phyloP scores from a whole-genome alignment of 2,797 vertebrate genomes.

The Adelosebastes latens region DNA sequence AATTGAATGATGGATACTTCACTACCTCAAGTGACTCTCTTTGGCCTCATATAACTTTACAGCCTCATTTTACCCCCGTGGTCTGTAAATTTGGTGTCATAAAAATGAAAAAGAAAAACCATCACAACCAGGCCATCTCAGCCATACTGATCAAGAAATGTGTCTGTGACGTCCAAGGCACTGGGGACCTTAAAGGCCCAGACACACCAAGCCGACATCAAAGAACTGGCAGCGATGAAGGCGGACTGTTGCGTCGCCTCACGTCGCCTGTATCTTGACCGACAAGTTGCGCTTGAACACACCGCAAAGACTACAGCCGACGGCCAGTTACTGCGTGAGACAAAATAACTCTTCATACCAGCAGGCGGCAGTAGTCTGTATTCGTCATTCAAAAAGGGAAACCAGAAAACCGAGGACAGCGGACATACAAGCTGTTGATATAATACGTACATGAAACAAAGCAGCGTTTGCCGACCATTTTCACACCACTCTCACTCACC shows the following conservation, averaged over 20 bases:
- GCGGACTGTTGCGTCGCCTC: background rate
- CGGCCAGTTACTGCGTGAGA: too few relatives aligned
- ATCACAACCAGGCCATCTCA: constrained; percentile 28
- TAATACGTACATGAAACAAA: too few relatives aligned
- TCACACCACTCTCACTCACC: too few relatives aligned
- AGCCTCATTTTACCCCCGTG: constrained; percentile 51
- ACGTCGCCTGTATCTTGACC: too few relatives aligned
- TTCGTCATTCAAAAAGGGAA: too few relatives aligned
- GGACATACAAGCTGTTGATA: too few relatives aligned
- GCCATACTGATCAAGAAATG: constrained; percentile 57
- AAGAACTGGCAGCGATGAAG: background rate
- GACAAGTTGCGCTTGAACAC: too few relatives aligned
- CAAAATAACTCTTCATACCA: too few relatives aligned
- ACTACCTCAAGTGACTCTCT: constrained; percentile 49
- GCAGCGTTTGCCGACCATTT: too few relatives aligned
- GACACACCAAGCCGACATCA: background rate
- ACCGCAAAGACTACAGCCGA: too few relatives aligned
- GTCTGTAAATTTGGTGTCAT: constrained; percentile 69
- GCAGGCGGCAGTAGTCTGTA: too few relatives aligned
- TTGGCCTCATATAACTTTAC: constrained; percentile 70
- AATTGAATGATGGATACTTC: constrained; percentile 70
- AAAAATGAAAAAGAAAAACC: constrained; percentile 26
- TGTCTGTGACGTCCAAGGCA: constrained; percentile 43
- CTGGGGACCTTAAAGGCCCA: constrained; percentile 40
- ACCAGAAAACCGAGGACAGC: too few relatives aligned